Evolutionary conservation across 1,140 invertebrate species (phyloP), one percentile per base, ranked within the genome.

Genomic region (Berghia stephanieae): DNA sequence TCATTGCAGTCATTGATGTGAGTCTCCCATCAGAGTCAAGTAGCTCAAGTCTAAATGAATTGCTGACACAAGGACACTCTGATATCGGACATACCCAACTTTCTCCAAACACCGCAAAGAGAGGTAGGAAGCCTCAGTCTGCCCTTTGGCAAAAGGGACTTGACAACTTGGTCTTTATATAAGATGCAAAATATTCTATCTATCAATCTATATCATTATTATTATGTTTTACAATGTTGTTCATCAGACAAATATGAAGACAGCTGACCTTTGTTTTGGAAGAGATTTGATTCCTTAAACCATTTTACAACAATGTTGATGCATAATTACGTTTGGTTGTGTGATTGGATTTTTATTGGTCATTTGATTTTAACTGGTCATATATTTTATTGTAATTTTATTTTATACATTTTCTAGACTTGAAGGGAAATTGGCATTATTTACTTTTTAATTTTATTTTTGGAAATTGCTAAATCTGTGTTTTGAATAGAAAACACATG

Each of bases 101-200:
- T 18, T 80, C 79, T 2, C 79, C 79, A 44, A 82, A 70, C 83
- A 86, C 68, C 66, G 78, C 73, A 44, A 71, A 80, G 75, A 70
- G 83, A 86, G 85, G 85, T 86, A 86, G 81, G 85, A 83, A 83
- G 72, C 80, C 79, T 55, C 83, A 84, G 74, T 83, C 82, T 49
- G 83, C 83, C 24, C 77, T 85, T 49, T 85, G 83, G 83, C 81
- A 83, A 60, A 85, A 85, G 77, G 83, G 83, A 68, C 68, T 81
- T 38, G 83, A 85, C 69, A 82, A 82, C 78, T 79, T 85, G 57
- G 79, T 83, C 71, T 85, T 85, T 76, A 78, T 82, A 69, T 83
- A 76, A 13, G 24, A n/a, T n/a, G n/a, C n/a, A n/a, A n/a, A n/a
- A n/a, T n/a, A 3, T 8, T 57, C 55, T 27, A 6, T 57, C 6